phyloP scores from a whole-genome alignment of 2,888 invertebrate genomes.

The Macroteleia sp. region DNA sequence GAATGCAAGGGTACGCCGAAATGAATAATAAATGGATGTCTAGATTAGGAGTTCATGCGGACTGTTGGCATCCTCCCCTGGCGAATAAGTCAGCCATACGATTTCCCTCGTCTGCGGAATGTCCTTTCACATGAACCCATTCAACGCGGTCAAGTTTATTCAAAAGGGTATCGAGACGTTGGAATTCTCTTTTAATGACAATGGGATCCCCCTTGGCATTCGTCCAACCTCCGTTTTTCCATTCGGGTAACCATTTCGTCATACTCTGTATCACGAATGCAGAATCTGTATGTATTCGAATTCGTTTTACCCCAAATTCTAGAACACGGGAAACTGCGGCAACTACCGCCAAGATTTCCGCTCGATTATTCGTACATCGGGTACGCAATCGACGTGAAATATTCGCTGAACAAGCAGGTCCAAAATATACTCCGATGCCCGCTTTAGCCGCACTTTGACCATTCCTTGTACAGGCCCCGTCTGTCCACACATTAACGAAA shows the following conservation, averaged over 20 bases:
- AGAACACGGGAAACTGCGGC: not conserved
- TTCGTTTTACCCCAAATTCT: not conserved
- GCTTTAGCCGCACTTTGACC: not conserved
- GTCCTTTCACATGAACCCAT: too few relatives aligned
- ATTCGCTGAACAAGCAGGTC: not conserved
- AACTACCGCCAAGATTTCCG: not conserved
- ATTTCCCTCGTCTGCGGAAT: too few relatives aligned
- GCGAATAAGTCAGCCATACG: too few relatives aligned
- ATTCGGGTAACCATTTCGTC: not conserved
- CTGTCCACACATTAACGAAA: not conserved
- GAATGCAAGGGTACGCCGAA: too few relatives aligned
- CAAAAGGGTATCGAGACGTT: too few relatives aligned
- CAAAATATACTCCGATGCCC: not conserved
- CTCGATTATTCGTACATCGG: conserved; percentile 1
- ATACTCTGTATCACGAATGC: not conserved
- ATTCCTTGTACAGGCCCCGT: not conserved
- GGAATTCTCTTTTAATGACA: too few relatives aligned
- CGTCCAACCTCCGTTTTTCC: too few relatives aligned
- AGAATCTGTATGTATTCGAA: not conserved
- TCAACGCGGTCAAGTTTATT: too few relatives aligned
- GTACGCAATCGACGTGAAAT: not conserved
- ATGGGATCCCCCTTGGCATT: too few relatives aligned
- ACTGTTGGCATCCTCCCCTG: too few relatives aligned
- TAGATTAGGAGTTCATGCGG: too few relatives aligned
- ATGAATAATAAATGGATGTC: too few relatives aligned